Conservation (phyloP, 2,888 invertebrate genomes). For the Ichneumon xanthorius region DNA sequence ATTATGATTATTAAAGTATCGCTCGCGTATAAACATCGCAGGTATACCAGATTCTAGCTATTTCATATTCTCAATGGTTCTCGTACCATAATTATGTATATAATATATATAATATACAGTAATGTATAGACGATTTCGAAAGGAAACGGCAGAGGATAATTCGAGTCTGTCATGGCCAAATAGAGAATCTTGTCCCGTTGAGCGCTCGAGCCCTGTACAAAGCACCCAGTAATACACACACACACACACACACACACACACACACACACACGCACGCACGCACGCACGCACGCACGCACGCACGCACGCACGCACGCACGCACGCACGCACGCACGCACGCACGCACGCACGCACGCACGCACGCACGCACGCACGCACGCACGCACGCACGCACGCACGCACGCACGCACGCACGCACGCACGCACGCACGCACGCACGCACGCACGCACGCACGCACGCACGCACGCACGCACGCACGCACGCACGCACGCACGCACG, state of each 20-base stretch:
- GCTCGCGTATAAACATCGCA: background rate
- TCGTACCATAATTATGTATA: constrained; percentile 37
- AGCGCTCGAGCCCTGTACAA: constrained; percentile 12
- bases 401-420: too few relatives aligned
- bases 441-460: too few relatives aligned
- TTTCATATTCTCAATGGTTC: constrained; percentile 10
- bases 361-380: too few relatives aligned
- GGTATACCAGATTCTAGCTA: constrained; percentile 33
- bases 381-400: too few relatives aligned
- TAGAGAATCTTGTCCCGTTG: constrained; percentile 34
- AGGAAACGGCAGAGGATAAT: constrained; percentile 21
- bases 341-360: too few relatives aligned
- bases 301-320: background rate
- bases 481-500: too few relatives aligned
- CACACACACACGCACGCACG: too few relatives aligned
- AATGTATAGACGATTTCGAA: constrained; percentile 20
- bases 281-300: too few relatives aligned
- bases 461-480: too few relatives aligned
- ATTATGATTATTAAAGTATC: constrained; percentile 6
- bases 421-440: too few relatives aligned
- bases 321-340: too few relatives aligned
- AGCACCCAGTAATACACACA: background rate
- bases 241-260: too few relatives aligned
- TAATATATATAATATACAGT: background rate
- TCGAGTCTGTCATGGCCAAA: constrained; percentile 43